Percentiles rank a stretch among this genome's conserved stretches.
These are phyloP conservation scores for Zoanthus sociatus DNA, from an alignment of 92 coral and sea anemone genomes.

Conservation along the genomic window DNA sequence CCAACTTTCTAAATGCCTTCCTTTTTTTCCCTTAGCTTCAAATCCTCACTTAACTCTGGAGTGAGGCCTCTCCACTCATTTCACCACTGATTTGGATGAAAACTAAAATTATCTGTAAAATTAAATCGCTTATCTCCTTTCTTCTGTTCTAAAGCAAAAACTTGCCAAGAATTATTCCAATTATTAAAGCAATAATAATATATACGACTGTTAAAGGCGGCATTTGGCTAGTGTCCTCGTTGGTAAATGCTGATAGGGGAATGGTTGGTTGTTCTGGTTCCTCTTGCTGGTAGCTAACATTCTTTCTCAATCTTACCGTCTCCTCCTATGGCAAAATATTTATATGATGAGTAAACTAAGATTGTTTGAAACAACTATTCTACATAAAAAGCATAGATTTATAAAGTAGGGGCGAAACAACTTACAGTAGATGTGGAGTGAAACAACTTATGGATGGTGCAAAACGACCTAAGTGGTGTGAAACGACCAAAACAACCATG, in stretches of 20 bases:
- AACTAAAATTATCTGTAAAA: constrained; percentile 46
- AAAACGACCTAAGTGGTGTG: too few relatives aligned
- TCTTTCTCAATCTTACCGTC: constrained; percentile 72
- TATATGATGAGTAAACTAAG: neutral
- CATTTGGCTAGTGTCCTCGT: constrained; percentile 56
- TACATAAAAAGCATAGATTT: too few relatives aligned
- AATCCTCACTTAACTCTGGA: neutral
- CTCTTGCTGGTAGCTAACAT: constrained; percentile 50
- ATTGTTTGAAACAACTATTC: too few relatives aligned
- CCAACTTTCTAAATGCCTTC: neutral
- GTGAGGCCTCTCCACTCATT: neutral
- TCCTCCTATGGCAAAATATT: constrained; percentile 62
- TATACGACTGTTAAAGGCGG: constrained; percentile 73
- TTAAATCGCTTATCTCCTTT: neutral
- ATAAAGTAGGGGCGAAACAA: too few relatives aligned
- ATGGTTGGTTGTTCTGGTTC: constrained; percentile 51
- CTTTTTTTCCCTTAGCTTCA: neutral
- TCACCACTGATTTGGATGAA: neutral
- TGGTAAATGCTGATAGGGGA: constrained; percentile 35
- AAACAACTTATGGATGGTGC: neutral
- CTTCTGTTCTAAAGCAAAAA: constrained; percentile 70
- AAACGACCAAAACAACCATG: too few relatives aligned
- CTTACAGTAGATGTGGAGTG: too few relatives aligned
- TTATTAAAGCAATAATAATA: constrained; percentile 79
- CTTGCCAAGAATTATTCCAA: constrained; percentile 90